Base-by-base conservation (phyloP, 2,888 invertebrate species). In the Trachelus stipa region DNA sequence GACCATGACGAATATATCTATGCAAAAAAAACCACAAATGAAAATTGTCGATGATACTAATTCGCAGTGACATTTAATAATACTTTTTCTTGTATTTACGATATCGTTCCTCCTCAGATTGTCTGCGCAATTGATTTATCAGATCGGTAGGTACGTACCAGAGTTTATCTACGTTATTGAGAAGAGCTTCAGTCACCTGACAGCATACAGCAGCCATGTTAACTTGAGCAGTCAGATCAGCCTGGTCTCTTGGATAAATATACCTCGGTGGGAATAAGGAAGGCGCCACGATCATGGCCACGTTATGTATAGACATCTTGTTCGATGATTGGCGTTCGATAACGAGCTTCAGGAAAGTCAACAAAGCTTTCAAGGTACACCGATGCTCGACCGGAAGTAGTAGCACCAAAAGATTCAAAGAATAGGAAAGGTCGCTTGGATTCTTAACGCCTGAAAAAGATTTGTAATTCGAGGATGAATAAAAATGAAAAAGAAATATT, bases 201-300 rank as follows among this genome's bases (percentile, higher is more conserved):
- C 97, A 97, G 86, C 97, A 98, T 87, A 96, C 95, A 9, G 97
- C 97, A 0, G 98, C 98, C 91, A 97, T 95, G 82, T 96, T 95
- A 9, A 97, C 94, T 91, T 97, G 96, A 73, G 95, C 95, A 86
- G 94, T 94, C 86, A 96, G 93, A 92, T 94, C 92, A 87, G 93
- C 93, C 92, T 95, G 93, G 92, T 95, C 92, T 88, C 93, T 89
- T 87, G 94, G 93, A 92, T 95, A 89, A 77, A 92, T 87, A 82
- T 92, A 95, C 91, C 95, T 94, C 83, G 96, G 96, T 81, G 96
- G 96, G 90, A 97, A 97, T 84, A 98, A 94, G 77, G 98, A 97
- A n/a, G 98, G 98, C 30, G 98, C 98, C 84, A 98, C 96, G 85
- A 98, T 98, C 95, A 98, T 98, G 56, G 98, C 96, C 69, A 98